A percentile compares a stretch with the other conserved stretches of the same genome.
phyloP scores from a whole-genome alignment of 2,888 invertebrate species.

The Heliconius cydno region DNA sequence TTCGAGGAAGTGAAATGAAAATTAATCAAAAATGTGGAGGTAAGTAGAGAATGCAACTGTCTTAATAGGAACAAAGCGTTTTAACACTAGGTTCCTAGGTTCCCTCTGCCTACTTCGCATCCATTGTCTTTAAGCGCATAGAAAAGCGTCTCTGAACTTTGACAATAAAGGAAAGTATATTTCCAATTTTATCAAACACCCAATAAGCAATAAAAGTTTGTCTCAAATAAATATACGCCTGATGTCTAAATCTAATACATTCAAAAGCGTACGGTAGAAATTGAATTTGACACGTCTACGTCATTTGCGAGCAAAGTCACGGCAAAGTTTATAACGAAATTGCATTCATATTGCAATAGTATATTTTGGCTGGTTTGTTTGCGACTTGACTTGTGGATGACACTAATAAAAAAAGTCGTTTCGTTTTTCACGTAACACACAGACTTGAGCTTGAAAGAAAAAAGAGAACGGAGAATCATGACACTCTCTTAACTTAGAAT shows the following conservation, averaged over 20 bases:
- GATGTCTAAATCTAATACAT: conserved; percentile 26
- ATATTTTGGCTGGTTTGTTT: not conserved
- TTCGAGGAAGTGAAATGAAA: too few relatives aligned
- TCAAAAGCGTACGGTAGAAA: conserved; percentile 12
- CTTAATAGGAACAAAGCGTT: not conserved
- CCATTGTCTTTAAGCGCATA: not conserved
- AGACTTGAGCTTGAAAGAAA: too few relatives aligned
- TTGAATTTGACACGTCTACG: conserved; percentile 20
- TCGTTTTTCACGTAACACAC: not conserved
- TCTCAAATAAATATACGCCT: conserved; percentile 22
- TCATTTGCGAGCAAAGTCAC: conserved; percentile 22
- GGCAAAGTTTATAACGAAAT: conserved; percentile 17
- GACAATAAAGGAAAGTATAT: conserved; percentile 9
- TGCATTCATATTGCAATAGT: conserved; percentile 13
- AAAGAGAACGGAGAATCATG: not conserved
- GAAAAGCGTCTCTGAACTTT: not conserved
- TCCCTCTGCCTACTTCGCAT: not conserved
- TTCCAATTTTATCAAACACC: not conserved
- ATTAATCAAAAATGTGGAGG: too few relatives aligned
- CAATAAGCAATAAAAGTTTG: conserved; percentile 26
- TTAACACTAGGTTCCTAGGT: not conserved
- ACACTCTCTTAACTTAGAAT: not conserved
- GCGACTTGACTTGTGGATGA: not conserved
- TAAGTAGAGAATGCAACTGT: not conserved
- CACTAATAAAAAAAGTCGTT: not conserved